A percentile compares a stretch with the other conserved stretches of the same genome.
Conservation (phyloP, 2,113 vertebrate species). For the Centropus unirufus region DNA sequence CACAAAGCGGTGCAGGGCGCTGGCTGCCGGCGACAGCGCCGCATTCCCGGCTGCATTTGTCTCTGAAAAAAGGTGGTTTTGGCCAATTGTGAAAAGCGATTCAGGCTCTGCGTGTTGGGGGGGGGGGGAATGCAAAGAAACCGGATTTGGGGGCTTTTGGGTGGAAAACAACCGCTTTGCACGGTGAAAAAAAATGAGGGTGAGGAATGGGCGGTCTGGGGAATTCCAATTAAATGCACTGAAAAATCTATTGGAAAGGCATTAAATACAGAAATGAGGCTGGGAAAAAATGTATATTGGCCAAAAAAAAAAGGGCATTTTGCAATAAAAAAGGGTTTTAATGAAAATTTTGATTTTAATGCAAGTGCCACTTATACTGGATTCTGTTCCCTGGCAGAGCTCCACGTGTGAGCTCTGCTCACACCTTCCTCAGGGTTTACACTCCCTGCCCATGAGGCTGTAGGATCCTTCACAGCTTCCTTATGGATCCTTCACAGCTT, state of each 20-base stretch:
- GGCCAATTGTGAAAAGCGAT: neutral
- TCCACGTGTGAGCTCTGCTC: too few species aligned
- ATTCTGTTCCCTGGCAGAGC: too few species aligned
- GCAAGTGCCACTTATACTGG: neutral
- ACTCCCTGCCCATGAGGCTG: accelerated
- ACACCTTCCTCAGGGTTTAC: neutral
- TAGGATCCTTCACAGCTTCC: neutral
- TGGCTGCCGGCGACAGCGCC: constrained; percentile 5
- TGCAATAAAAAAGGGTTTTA: neutral
- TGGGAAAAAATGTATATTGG: too few species aligned
- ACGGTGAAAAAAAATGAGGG: neutral
- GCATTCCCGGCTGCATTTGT: neutral
- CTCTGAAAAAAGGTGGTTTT: neutral
- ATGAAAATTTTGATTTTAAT: neutral
- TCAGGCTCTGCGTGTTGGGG: too few species aligned
- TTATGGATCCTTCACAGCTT: neutral
- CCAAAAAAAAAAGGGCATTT: neutral
- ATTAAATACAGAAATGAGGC: accelerated
- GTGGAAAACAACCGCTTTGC: neutral
- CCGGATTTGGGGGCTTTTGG: neutral
- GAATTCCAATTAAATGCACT: neutral
- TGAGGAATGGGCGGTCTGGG: neutral
- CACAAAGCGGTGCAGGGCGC: neutral
- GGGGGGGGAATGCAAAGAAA: neutral
- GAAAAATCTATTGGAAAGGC: accelerated